phyloP scores from a whole-genome alignment of 2,797 vertebrate genomes.

The Craterocephalus amniculus region DNA sequence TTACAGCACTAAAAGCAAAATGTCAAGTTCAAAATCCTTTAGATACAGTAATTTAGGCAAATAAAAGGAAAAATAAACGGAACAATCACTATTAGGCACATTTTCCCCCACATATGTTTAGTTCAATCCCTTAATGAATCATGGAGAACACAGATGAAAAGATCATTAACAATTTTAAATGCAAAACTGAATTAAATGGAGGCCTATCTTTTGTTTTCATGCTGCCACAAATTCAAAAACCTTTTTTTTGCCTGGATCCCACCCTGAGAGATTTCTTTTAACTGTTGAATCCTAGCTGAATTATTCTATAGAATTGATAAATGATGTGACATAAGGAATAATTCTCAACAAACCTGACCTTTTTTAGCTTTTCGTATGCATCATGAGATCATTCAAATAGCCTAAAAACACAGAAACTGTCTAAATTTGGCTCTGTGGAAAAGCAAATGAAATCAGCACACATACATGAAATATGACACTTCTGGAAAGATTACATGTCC shows the following conservation, averaged over 20 bases:
- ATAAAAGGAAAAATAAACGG: slow-evolving; percentile 24
- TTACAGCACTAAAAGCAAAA: slow-evolving; percentile 45
- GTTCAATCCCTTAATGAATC: slow-evolving; percentile 15
- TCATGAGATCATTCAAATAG: background rate
- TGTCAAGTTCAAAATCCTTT: slow-evolving; percentile 47
- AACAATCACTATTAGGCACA: slow-evolving; percentile 59
- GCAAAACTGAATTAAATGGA: background rate
- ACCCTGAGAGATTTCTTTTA: slow-evolving; percentile 46
- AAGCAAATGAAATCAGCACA: background rate
- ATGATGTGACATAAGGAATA: background rate
- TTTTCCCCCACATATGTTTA: slow-evolving; percentile 50
- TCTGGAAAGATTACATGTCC: background rate
- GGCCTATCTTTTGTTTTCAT: background rate
- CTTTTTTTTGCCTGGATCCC: slow-evolving; percentile 21
- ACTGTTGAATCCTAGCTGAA: slow-evolving; percentile 31
- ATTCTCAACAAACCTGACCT: background rate
- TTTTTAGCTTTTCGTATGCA: background rate
- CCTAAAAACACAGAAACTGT: background rate
- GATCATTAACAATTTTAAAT: slow-evolving; percentile 24
- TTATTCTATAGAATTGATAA: background rate
- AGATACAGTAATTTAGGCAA: slow-evolving; percentile 41
- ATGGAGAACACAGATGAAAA: background rate
- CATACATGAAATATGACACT: slow-evolving; percentile 6
- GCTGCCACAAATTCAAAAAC: slow-evolving; percentile 11
- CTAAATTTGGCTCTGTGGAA: background rate